Evolutionary conservation across 2,888 invertebrate species (phyloP).

Genomic region (Tinea trinotella): DNA sequence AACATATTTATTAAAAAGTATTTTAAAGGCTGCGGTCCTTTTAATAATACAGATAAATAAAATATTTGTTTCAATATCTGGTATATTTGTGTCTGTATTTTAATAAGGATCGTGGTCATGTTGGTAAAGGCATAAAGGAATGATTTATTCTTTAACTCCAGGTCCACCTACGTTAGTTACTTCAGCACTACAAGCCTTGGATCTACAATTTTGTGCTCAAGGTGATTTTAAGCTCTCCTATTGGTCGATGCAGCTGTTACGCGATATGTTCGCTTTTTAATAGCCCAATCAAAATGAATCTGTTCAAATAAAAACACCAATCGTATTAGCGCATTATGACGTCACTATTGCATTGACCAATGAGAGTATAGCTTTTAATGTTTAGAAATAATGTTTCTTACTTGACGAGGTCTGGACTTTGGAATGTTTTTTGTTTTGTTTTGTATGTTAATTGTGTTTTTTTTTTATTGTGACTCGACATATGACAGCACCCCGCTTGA

Average conservation of each 20-base stretch:
- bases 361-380: not conserved
- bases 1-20: not conserved
- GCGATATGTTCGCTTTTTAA: not conserved
- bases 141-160: constrained; percentile 26
- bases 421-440: too few relatives aligned
- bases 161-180: constrained; percentile 66
- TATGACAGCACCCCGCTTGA: too few relatives aligned
- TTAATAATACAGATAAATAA: too few relatives aligned
- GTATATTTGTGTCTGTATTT: too few relatives aligned
- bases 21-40: too few relatives aligned
- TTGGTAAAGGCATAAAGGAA: not conserved
- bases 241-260: not conserved
- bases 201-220: constrained; percentile 65
- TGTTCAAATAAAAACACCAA: too few relatives aligned
- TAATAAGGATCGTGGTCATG: too few relatives aligned
- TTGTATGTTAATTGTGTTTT: too few relatives aligned
- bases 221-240: constrained; percentile 33
- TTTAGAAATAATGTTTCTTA: not conserved
- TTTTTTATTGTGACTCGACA: too few relatives aligned
- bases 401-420: not conserved
- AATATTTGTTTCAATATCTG: too few relatives aligned
- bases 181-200: constrained; percentile 64
- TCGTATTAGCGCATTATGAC: not conserved
- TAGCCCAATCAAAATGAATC: too few relatives aligned
- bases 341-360: not conserved